Evolutionary conservation across 1,140 invertebrate species (phyloP).

Genomic region (Aricia agestis): DNA sequence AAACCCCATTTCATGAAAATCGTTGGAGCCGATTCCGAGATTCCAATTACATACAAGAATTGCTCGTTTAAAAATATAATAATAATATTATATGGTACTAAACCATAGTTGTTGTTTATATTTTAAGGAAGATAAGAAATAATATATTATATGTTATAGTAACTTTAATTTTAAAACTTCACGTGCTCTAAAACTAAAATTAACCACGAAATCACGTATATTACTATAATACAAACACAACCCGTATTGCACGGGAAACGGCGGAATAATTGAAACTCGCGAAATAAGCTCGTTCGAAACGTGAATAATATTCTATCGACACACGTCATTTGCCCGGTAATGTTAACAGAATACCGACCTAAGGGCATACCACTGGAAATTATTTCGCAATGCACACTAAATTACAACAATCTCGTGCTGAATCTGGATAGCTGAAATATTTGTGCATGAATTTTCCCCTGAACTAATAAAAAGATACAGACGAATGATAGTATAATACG

Average conservation of each 20-base stretch:
- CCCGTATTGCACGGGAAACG: slow-evolving; percentile 15
- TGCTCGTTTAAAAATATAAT: too few species aligned
- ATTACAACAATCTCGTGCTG: not conserved
- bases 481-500: too few species aligned
- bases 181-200: not conserved
- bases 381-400: not conserved
- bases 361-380: slow-evolving; percentile 8
- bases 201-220: not conserved
- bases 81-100: too few species aligned
- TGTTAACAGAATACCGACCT: slow-evolving; percentile 22
- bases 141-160: too few species aligned
- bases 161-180: too few species aligned
- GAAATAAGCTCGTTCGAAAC: slow-evolving; percentile 29
- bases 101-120: too few species aligned
- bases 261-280: slow-evolving; percentile 25
- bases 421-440: not conserved
- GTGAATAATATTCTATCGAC: slow-evolving; percentile 33
- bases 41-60: too few species aligned
- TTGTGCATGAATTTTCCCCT: not conserved
- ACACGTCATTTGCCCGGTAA: slow-evolving; percentile 32
- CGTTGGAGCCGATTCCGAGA: too few species aligned
- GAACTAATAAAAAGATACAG: too few species aligned
- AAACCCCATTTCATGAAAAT: too few species aligned
- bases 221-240: not conserved
- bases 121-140: too few species aligned